A percentile compares a stretch with the other conserved stretches of the same genome.
phyloP scores from a whole-genome alignment of 2,888 invertebrate genomes.

The Nymphalis polychloros region DNA sequence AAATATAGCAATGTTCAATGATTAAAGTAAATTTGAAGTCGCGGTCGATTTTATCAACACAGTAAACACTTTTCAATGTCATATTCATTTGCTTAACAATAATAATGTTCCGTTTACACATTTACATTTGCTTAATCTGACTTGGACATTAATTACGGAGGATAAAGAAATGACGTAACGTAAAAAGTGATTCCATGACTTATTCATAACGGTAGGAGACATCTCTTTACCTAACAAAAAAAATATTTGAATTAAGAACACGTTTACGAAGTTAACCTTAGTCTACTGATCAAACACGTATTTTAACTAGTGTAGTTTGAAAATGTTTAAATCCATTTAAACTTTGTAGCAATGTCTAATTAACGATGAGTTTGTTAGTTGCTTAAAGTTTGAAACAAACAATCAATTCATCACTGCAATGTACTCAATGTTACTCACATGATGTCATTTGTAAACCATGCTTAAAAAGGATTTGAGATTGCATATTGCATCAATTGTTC shows the following conservation, averaged over 20 bases:
- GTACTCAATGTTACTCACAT: background rate
- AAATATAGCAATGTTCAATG: background rate
- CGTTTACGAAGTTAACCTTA: constrained; percentile 12
- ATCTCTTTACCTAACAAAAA: background rate
- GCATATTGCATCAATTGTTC: background rate
- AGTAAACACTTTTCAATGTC: constrained; percentile 2
- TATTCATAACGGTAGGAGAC: background rate
- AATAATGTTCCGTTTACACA: background rate
- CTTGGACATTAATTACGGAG: constrained; percentile 1
- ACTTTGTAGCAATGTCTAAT: background rate
- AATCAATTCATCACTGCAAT: background rate
- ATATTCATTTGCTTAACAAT: constrained; percentile 5
- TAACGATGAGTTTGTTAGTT: constrained; percentile 1
- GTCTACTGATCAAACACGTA: constrained; percentile 1
- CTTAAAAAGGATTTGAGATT: background rate
- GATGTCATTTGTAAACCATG: constrained; percentile 1
- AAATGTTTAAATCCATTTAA: constrained; percentile 2
- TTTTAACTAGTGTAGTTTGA: background rate
- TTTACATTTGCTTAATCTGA: background rate
- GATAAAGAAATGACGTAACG: constrained; percentile 1
- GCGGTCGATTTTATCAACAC: background rate
- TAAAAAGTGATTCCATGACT: background rate
- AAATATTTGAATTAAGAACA: constrained; percentile 8
- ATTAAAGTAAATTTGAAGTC: background rate
- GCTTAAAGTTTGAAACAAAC: background rate